A percentile compares a stretch with the other conserved stretches of the same genome.
These are phyloP conservation scores for Furnarius figulus DNA, from an alignment of 2,113 vertebrate genomes.

Conservation along the genomic window DNA sequence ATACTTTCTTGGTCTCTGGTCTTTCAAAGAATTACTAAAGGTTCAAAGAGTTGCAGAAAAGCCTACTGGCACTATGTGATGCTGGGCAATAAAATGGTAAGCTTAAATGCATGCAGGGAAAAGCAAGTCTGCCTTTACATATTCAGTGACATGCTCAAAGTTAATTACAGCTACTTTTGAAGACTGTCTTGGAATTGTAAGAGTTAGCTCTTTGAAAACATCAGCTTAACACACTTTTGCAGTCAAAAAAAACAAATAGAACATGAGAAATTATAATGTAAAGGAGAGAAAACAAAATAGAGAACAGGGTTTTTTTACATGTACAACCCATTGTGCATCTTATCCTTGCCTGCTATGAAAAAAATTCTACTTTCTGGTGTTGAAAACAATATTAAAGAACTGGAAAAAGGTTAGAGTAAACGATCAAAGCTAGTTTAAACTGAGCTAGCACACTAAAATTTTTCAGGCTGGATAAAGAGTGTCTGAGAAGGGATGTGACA, in stretches of 20 bases:
- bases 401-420: neutral
- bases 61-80: neutral
- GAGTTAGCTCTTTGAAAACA: neutral
- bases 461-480: neutral
- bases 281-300: neutral
- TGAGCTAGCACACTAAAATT: neutral
- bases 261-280: neutral
- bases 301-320: neutral
- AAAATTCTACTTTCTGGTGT: neutral
- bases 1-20: neutral
- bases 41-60: neutral
- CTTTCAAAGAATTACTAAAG: neutral
- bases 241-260: neutral
- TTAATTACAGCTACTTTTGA: neutral
- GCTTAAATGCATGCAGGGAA: neutral
- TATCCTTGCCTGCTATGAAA: neutral
- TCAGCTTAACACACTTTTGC: neutral
- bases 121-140: neutral
- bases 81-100: neutral
- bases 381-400: neutral
- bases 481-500: neutral
- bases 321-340: neutral
- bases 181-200: neutral
- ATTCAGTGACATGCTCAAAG: neutral
- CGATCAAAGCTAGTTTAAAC: neutral